Evolutionary conservation across 2,797 vertebrate genomes (phyloP), one percentile per base, ranked within the genome.

Genomic region (Nasua narica): DNA sequence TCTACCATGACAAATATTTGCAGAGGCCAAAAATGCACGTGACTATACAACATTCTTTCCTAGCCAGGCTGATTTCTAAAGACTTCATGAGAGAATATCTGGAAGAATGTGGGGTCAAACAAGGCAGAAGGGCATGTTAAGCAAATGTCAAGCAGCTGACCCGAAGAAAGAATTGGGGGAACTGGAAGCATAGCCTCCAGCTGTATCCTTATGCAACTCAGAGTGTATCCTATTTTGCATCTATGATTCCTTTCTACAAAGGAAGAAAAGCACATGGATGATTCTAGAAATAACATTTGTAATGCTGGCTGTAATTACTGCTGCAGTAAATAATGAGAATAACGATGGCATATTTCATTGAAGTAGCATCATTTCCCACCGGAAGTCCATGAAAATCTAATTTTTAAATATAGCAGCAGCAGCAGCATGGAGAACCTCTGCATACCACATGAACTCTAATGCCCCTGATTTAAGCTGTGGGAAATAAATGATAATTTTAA

Each of bases 251-350:
- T 86, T 76, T 87, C 77, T 76, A 94, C 32, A 92, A 65, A 48
- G 35, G 50, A 97, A 91, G 62, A 74, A 90, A 96, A 79, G 7
- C 37, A 65, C 50, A 87, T 5, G 32, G 32, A 72, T 81, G 88
- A 91, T 72, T 89, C 35, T 13, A 90, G 90, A 96, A 92, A 82
- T 54, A 90, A 94, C 13, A 90, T 37, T 19, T 86, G 85, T 48
- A 91, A 58, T 29, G 18, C 35, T 74, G 82, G 62, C 29, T 82
- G 46, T 72, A 94, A 94, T 78, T 85, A 52, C 67, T 78, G 40
- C 16, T 11, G 35, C 19, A 81, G 46, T 83, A 93, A 74, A 76
- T 29, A 95, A 78, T 5, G 46, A 81, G 52, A 62, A 21, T 50
- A 78, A 58, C 0, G 0, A 81, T 1, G 37, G 50, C 15, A 46